Evolutionary conservation across 2,113 vertebrate genomes (phyloP).

Genomic region (Psilopogon haemacephalus): DNA sequence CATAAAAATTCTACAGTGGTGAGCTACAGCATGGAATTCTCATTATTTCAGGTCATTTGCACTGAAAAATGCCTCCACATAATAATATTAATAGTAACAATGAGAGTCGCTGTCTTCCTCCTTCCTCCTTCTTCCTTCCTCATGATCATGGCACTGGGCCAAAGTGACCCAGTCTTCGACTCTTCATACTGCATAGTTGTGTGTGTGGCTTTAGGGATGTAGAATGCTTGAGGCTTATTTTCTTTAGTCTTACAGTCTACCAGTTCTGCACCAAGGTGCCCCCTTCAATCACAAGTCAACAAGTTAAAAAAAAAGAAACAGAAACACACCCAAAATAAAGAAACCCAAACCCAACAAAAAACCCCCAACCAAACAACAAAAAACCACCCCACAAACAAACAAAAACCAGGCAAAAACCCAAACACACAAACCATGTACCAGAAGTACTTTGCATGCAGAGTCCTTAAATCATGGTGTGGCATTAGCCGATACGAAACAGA

Average conservation of each 20-base stretch:
- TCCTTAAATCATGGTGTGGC: background rate
- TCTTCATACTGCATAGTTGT: background rate
- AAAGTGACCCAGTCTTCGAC: background rate
- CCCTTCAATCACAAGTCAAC: background rate
- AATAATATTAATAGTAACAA: background rate
- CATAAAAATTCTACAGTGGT: background rate
- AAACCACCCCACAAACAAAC: no score
- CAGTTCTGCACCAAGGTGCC: background rate
- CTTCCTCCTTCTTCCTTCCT: background rate
- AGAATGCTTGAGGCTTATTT: background rate
- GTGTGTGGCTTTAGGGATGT: background rate
- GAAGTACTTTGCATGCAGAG: background rate
- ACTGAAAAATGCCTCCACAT: accelerated
- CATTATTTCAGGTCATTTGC: background rate
- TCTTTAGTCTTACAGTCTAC: background rate
- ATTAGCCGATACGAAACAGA: background rate
- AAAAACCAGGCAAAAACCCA: no score
- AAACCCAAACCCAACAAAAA: no score
- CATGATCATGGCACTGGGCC: background rate
- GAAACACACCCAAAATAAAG: no score
- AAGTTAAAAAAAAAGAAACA: background rate
- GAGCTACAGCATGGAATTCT: background rate
- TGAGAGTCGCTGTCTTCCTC: accelerated
- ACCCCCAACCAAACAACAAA: no score
- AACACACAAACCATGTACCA: background rate